phyloP scores from a whole-genome alignment of 2,113 vertebrate species.

The Athene noctua region DNA sequence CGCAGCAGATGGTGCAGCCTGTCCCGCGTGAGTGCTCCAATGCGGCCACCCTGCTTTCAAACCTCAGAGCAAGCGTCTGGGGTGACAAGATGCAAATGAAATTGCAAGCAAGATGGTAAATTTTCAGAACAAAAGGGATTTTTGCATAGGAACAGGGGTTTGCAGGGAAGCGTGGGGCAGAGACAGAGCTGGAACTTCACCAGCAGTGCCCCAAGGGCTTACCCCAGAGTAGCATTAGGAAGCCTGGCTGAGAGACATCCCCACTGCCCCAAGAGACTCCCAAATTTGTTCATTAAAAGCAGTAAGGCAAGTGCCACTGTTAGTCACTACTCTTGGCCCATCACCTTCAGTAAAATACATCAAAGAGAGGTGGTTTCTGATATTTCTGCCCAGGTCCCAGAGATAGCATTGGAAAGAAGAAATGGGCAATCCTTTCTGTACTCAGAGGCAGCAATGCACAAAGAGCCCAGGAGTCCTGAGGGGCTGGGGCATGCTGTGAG shows the following conservation, averaged over 20 bases:
- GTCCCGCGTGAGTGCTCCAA: neutral
- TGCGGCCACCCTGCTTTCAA: neutral
- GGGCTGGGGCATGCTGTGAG: neutral
- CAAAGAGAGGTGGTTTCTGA: neutral
- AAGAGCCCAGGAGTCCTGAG: neutral
- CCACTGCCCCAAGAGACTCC: neutral
- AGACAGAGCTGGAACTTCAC: neutral
- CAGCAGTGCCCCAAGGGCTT: neutral
- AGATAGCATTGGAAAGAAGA: neutral
- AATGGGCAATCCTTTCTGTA: neutral
- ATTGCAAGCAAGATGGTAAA: neutral
- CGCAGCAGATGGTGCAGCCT: neutral
- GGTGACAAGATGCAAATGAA: neutral
- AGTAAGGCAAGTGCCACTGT: neutral
- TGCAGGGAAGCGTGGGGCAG: neutral
- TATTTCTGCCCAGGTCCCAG: neutral
- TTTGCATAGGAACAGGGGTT: neutral
- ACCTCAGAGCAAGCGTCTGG: neutral
- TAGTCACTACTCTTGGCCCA: neutral
- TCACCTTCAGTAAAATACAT: neutral
- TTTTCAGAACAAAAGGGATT: neutral
- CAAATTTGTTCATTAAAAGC: neutral
- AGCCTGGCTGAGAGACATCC: neutral
- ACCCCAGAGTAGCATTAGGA: neutral
- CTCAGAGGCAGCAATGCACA: fast-evolving